These are phyloP conservation scores for Torymus auratus DNA, from an alignment of 2,888 invertebrate species.

Conservation along the genomic window DNA sequence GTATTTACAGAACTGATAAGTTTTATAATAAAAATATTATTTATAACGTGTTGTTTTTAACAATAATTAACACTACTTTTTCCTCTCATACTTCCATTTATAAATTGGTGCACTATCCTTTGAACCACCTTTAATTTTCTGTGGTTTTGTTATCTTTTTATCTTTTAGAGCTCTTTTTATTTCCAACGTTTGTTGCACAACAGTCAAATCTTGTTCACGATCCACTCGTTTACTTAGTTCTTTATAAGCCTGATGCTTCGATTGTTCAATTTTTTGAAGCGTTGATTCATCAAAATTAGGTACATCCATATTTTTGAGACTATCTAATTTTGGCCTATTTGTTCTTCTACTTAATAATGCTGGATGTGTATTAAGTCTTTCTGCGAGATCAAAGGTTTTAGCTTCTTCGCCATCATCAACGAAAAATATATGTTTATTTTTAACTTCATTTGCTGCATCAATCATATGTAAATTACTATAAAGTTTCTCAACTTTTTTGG, in stretches of 20 bases:
- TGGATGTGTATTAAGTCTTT: conserved; percentile 87
- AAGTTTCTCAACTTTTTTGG: conserved; percentile 85
- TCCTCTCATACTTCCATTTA: conserved; percentile 88
- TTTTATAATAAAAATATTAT: conserved; percentile 39
- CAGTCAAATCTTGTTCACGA: conserved; percentile 85
- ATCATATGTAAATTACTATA: conserved; percentile 90
- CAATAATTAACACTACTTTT: conserved; percentile 78
- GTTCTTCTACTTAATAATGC: conserved; percentile 83
- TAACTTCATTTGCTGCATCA: conserved; percentile 83
- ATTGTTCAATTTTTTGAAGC: conserved; percentile 79
- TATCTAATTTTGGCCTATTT: conserved; percentile 83
- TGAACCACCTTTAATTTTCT: conserved; percentile 81
- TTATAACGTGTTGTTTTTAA: conserved; percentile 24
- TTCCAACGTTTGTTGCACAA: conserved; percentile 89
- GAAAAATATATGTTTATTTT: conserved; percentile 89
- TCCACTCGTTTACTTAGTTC: conserved; percentile 87
- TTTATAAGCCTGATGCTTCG: conserved; percentile 83
- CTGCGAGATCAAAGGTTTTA: conserved; percentile 83
- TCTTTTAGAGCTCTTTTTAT: conserved; percentile 83
- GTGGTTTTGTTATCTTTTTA: conserved; percentile 82
- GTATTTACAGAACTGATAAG: conserved; percentile 44
- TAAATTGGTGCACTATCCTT: conserved; percentile 86
- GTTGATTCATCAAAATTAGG: conserved; percentile 80
- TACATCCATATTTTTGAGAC: conserved; percentile 79
- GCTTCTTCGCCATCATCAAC: conserved; percentile 82